Evolutionary conservation across 2,113 vertebrate genomes (phyloP).

Genomic region (Oryzias curvinotus): DNA sequence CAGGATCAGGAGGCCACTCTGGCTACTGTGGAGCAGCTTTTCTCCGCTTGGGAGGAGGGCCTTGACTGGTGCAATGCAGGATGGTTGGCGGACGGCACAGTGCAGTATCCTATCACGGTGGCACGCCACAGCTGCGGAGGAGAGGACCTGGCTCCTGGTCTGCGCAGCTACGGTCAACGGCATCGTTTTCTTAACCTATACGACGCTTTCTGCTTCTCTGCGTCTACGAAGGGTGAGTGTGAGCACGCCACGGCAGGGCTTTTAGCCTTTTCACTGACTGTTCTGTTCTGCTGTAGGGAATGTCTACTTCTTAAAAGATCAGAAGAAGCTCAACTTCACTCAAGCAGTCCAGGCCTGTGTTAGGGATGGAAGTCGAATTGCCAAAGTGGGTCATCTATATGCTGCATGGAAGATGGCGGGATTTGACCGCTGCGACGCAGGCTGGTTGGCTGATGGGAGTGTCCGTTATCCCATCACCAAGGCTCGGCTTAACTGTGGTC

Average conservation of each 20-base stretch:
- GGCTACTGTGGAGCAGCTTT: conserved; percentile 89
- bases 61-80: conserved; percentile 89
- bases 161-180: conserved; percentile 86
- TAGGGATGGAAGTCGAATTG: conserved; percentile 75
- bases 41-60: conserved; percentile 82
- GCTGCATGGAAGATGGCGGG: conserved; percentile 85
- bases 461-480: conserved; percentile 85
- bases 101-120: conserved; percentile 85
- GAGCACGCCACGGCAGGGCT: not conserved
- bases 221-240: conserved; percentile 79
- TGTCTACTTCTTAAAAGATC: conserved; percentile 83
- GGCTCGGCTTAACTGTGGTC: conserved; percentile 82
- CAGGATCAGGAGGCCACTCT: conserved; percentile 83
- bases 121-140: conserved; percentile 78
- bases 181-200: conserved; percentile 80
- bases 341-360: conserved; percentile 83
- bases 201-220: conserved; percentile 91
- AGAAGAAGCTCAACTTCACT: conserved; percentile 75
- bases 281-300: conserved; percentile 70
- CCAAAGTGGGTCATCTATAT: conserved; percentile 89
- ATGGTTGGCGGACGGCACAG: conserved; percentile 90
- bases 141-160: conserved; percentile 76
- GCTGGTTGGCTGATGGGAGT: conserved; percentile 91
- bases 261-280: not conserved
- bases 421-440: conserved; percentile 85